Conservation (phyloP, 2,113 vertebrate genomes). For the Puffinus mauretanicus region DNA sequence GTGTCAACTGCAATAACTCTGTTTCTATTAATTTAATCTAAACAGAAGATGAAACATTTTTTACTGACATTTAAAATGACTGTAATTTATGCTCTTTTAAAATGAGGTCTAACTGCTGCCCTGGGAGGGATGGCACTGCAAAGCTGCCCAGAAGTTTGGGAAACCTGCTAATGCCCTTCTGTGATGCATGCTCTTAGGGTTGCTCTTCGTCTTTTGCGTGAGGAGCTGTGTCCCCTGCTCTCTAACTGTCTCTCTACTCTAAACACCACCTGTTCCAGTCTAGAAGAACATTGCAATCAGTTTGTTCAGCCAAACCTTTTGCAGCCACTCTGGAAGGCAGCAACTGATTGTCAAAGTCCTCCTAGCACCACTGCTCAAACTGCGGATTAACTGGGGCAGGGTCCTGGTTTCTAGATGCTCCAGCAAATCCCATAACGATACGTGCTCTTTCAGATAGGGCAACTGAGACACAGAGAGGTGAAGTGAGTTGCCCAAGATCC, state of each 20-base stretch:
- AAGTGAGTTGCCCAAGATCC: not conserved
- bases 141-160: not conserved
- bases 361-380: not conserved
- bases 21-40: slow-evolving; percentile 98
- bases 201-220: not conserved
- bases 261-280: not conserved
- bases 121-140: not conserved
- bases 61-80: slow-evolving; percentile 27
- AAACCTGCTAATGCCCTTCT: not conserved
- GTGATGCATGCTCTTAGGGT: not conserved
- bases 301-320: not conserved
- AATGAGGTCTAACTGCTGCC: not conserved
- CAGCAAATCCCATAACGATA: not conserved
- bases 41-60: slow-evolving; percentile 84
- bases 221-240: not conserved
- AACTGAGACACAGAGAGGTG: slow-evolving; percentile 56
- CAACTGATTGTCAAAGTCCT: not conserved
- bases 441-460: not conserved
- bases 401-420: not conserved
- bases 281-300: not conserved
- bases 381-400: not conserved
- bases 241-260: not conserved
- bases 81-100: not conserved
- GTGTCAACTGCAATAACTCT: slow-evolving; percentile 98
- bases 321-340: not conserved